Base-by-base conservation (phyloP, 2,888 invertebrate species). In the Mythimna albipuncta region DNA sequence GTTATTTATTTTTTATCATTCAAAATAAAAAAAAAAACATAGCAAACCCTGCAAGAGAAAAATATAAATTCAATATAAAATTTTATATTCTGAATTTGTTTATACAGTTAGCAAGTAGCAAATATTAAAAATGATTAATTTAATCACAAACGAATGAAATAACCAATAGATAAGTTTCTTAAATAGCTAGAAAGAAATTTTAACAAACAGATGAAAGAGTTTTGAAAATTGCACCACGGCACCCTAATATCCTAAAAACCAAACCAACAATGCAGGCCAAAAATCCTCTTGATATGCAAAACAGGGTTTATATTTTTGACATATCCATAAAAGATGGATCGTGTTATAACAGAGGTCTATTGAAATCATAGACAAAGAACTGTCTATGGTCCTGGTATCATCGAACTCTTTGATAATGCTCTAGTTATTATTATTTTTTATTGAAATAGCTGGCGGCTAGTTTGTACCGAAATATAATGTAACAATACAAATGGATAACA, bases 301-400 rank as follows among this genome's bases (percentile, higher is more conserved):
- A 89, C 84, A 89, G 92, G 89, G 89, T 91, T 61, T 91, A 84
- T 86, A 87, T 87, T 89, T 90, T 88, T 95, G 95, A 95, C 95
- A 92, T 91, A 92, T 91, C 92, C 92, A 95, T 93, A 94, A 94
- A 93, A 94, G 95, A 94, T 93, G 91, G 93, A 93, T 94, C 93
- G 89, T 85, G 89, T 92, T 91, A 89, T 89, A 89, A 91, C 92
- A 93, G 91, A 90, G 90, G 89, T 87, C 89, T 89, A 82, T 83
- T 75, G 75, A 86, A 83, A 78, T 80, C 74, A 81, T 77, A 85
- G 76, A 87, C 87, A 87, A 87, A 74, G 74, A 26, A 50, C 5
- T 83, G 58, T 85, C 77, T 82, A 13, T 61, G 78, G 64, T 73
- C 73, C 64, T 73, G 55, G 70, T 77, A 73, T 81, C 70, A 81